These are phyloP conservation scores for Eudorcas thomsonii DNA, from an alignment of 2,113 vertebrate species.

Conservation along the genomic window DNA sequence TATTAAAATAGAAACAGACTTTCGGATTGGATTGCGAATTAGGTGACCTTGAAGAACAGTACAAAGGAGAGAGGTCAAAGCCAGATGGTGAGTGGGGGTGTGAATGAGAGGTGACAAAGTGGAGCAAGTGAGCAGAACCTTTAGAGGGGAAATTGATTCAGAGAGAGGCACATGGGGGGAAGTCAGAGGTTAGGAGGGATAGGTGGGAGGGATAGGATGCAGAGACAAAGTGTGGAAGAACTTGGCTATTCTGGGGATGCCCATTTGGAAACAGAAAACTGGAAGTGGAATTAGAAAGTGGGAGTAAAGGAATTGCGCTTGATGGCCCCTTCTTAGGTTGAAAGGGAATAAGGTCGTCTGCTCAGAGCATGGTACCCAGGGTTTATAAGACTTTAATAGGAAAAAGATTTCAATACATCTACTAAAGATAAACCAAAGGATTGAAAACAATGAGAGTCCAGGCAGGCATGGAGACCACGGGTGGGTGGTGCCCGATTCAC, in stretches of 20 bases:
- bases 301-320: neutral
- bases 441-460: neutral
- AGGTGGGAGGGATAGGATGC: neutral
- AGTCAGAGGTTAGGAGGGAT: neutral
- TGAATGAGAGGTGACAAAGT: neutral
- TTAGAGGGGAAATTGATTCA: neutral
- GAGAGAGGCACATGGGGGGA: neutral
- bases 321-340: neutral
- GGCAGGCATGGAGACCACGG: neutral
- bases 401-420: neutral
- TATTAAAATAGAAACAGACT: neutral
- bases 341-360: neutral
- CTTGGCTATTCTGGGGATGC: neutral
- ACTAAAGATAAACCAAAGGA: neutral
- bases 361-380: neutral
- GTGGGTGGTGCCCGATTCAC: accelerated
- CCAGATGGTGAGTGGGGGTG: neutral
- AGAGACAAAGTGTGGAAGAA: neutral
- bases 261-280: neutral
- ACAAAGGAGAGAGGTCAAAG: neutral
- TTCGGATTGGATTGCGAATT: neutral
- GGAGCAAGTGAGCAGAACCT: neutral
- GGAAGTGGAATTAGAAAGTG: neutral
- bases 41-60: neutral
- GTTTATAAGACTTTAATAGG: neutral